Evolutionary conservation across 2,888 invertebrate species (phyloP).

Genomic region (Scrobipalpa atriplicella): DNA sequence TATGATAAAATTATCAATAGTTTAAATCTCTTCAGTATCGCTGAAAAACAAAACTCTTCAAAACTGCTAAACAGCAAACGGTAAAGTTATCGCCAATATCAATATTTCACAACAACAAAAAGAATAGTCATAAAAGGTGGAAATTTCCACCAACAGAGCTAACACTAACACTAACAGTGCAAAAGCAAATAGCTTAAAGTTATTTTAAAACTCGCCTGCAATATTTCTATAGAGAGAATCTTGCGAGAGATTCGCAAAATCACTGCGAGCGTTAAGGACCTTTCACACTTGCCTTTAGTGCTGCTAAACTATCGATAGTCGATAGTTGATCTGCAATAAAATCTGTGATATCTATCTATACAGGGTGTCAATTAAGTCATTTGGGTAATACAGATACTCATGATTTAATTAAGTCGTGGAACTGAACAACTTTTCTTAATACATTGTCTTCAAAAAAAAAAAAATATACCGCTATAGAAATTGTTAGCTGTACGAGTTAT

Average conservation of each 20-base stretch:
- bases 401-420: no score
- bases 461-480: no score
- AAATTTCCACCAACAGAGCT: conserved; percentile 12
- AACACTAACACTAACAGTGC: background rate
- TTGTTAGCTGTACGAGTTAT: no score
- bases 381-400: no score
- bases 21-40: background rate
- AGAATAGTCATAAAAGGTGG: conserved; percentile 1
- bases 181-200: conserved; percentile 24
- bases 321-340: no score
- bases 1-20: background rate
- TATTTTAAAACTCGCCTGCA: conserved; percentile 20
- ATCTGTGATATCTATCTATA: no score
- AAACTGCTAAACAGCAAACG: no score
- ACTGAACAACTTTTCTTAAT: no score
- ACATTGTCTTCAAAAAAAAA: no score
- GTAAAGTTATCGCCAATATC: background rate
- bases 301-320: no score
- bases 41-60: no score
- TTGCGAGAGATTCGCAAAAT: conserved; percentile 16
- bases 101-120: conserved; percentile 3
- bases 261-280: conserved; percentile 9
- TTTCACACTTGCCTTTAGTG: conserved; percentile 13
- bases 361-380: no score
- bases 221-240: conserved; percentile 12